Evolutionary conservation across 2,797 vertebrate genomes (phyloP).

Genomic region (Pangasius djambal): DNA sequence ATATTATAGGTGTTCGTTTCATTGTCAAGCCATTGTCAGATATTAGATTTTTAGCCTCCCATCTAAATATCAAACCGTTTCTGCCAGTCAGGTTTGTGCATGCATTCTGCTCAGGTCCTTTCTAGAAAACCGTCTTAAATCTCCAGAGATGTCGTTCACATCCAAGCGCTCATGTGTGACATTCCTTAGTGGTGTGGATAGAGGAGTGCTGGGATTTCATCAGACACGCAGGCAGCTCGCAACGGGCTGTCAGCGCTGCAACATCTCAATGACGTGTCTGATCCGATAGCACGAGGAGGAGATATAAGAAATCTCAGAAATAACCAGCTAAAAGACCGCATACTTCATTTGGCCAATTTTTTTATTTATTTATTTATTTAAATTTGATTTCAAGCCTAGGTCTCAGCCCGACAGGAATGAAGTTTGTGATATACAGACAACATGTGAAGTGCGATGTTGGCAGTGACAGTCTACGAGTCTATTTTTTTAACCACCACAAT

Average conservation of each 20-base stretch:
- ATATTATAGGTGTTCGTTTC: no score
- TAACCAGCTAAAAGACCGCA: background rate
- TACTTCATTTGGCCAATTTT: background rate
- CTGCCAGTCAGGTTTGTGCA: background rate
- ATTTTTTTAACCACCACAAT: no score
- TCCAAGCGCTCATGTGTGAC: conserved; percentile 19
- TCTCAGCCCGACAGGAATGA: background rate
- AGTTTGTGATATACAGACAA: background rate
- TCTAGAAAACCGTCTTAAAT: background rate
- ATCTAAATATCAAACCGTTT: background rate
- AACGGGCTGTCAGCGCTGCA: conserved; percentile 36
- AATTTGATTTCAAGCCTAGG: background rate
- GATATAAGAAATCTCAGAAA: conserved; percentile 5
- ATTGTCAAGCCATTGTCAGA: background rate
- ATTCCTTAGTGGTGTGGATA: conserved; percentile 12
- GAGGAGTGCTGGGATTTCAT: conserved; percentile 27
- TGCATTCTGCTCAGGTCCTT: background rate
- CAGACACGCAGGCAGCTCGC: conserved; percentile 29
- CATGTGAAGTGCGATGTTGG: no score
- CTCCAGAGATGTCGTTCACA: conserved; percentile 16
- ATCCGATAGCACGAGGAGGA: background rate
- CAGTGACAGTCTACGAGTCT: background rate
- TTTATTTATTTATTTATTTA: background rate
- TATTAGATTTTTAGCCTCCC: background rate
- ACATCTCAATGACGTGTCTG: conserved; percentile 45